Conservation (phyloP, 2,888 invertebrate genomes). For the Chydorus sphaericus region DNA sequence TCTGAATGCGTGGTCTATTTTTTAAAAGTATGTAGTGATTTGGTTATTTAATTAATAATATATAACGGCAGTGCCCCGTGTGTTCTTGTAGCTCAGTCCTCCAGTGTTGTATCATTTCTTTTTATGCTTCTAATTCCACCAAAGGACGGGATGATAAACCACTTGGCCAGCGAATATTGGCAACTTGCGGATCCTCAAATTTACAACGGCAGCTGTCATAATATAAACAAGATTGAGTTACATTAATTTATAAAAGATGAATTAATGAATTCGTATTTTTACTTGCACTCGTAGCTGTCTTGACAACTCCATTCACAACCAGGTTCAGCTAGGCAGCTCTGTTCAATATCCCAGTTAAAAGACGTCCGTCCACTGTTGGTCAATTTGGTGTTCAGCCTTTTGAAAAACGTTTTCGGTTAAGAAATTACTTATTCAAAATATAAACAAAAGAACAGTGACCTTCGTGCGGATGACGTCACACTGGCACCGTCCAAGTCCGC, state of each 20-base stretch:
- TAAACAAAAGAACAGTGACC: too few species aligned
- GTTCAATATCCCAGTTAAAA: neutral
- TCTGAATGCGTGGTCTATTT: too few species aligned
- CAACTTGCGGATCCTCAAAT: neutral
- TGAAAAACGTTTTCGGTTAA: too few species aligned
- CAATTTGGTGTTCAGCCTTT: neutral
- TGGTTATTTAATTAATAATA: too few species aligned
- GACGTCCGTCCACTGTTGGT: neutral
- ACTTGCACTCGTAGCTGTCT: neutral
- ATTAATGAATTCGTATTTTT: neutral
- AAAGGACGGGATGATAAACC: too few species aligned
- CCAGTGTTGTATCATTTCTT: too few species aligned
- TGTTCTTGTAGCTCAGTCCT: too few species aligned
- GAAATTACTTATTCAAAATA: too few species aligned
- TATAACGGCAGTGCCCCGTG: too few species aligned
- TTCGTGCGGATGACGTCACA: neutral
- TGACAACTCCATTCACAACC: conserved; percentile 8
- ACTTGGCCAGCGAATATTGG: too few species aligned
- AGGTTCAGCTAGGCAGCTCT: conserved; percentile 4
- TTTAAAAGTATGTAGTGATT: too few species aligned
- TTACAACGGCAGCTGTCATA: conserved; percentile 11
- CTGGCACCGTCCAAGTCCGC: neutral
- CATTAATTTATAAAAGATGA: neutral
- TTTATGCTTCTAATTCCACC: too few species aligned
- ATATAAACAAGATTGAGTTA: neutral